Base-by-base conservation (phyloP, 1,140 invertebrate species). In the Drosophila kurseongensis region DNA sequence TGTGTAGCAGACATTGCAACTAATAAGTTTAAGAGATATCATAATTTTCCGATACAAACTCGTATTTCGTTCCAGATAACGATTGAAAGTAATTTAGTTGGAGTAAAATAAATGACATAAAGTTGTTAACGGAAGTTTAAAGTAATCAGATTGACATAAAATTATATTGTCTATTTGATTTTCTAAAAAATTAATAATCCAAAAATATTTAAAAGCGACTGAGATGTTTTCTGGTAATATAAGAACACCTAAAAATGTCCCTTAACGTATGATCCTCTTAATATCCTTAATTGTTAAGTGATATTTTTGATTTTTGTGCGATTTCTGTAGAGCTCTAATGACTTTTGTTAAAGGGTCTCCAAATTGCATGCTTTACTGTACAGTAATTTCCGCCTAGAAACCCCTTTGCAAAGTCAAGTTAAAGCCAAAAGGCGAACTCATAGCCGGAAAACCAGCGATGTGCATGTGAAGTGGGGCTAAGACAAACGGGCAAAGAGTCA, bases 391-490 rank as follows among this genome's bases (percentile, higher is more conserved):
- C 35, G 16, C 59, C n/a, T 58, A 27, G 14, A 29, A 40, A 18
- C 40, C 14, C 16, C 44, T n/a, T 12, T 29, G 23, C 18, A 1
- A 58, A 71, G 52, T 50, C 65, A 58, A 71, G 29, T 63, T 51
- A 65, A 59, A 73, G 69, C 36, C 56, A 71, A 69, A 60, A 59
- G 66, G 60, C 59, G 67, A 77, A 79, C 67, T 61, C 51, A 38
- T 55, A 65, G 47, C 67, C 72, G 50, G 42, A 45, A 55, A 72
- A 45, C 45, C 71, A 72, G 47, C 80, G 60, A 76, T 75, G 68
- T 60, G 69, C 55, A 74, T 75, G 72, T 68, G 74, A 76, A 77
- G 73, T 68, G 74, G 54, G 35, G 59, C 83, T 77, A 88, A 88
- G 83, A 82, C 67, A 88, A 88, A 80, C 77, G 81, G 65, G 44